Base-by-base conservation (phyloP, 2,797 vertebrate species). In the Catamblyrhynchus diadema region DNA sequence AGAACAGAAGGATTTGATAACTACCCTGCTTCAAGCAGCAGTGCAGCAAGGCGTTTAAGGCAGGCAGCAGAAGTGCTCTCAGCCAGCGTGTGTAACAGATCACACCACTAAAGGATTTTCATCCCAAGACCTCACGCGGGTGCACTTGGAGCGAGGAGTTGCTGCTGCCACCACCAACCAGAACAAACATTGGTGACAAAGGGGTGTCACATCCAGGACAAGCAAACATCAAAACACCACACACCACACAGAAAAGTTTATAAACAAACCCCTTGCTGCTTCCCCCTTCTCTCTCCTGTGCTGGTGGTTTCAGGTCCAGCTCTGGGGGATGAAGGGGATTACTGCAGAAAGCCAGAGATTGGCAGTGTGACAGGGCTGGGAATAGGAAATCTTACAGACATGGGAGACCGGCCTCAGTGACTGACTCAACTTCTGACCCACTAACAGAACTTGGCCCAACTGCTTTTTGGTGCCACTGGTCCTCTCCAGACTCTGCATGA, bases 81-180 rank as follows among this genome's bases (percentile, higher is more conserved):
- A 77, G 30, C 32, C 47, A 37, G n/a, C 1, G 10, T 11, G 16
- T 0, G 14, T 16, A 35, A 39, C 44, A 32, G 39, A 82, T 78
- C 66, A 53, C 3, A 2, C 41, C 51, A 67, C 37, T 47, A 6
- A 22, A 84, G 41, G 47, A 72, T 86, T 92, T 77, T 78, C 86
- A 69, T 27, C 45, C 85, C 0, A 0, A 82, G 33, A 53, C 32
- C 66, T 92, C 5, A 2, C 32, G 19, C 0, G 0, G 0, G 0
- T 0, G 0, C 11, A 4, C 25, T 41, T 8, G 1, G 37, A 79
- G 48, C 12, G 7, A 91, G 48, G 14, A 59, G 48, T 39, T 71
- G 35, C 4, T 62, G 54, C 60, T 71, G 33, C 70, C 64, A 61
- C 20, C 53, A 22, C 28, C 21, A 37, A 16, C 27, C 53, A 64